phyloP scores from a whole-genome alignment of 2,113 vertebrate genomes.

The Riparia riparia region DNA sequence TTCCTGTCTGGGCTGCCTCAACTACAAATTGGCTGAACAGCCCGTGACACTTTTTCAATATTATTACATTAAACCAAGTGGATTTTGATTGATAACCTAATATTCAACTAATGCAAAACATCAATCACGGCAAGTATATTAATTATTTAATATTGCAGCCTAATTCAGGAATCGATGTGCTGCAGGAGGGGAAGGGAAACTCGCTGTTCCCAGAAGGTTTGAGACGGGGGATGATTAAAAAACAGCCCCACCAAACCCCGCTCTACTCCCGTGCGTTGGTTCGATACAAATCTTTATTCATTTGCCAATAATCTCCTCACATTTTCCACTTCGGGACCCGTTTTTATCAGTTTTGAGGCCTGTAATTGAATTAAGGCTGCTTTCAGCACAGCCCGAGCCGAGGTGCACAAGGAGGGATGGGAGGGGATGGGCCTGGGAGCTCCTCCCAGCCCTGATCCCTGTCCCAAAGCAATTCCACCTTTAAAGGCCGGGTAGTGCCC shows the following conservation, averaged over 20 bases:
- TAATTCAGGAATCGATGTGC: constrained; percentile 99
- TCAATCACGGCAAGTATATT: constrained; percentile 99
- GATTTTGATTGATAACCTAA: constrained; percentile 99
- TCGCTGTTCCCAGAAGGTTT: constrained; percentile 88
- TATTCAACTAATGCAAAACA: constrained; percentile 99
- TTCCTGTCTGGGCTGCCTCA: constrained; percentile 92
- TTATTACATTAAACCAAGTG: constrained; percentile 99
- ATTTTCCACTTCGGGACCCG: constrained; percentile 84
- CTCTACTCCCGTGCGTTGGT: constrained; percentile 80
- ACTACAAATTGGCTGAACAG: constrained; percentile 98
- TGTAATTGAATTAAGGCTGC: constrained; percentile 90
- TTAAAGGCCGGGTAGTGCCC: constrained; percentile 39
- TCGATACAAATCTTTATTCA: constrained; percentile 93
- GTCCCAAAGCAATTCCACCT: constrained; percentile 74
- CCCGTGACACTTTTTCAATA: constrained; percentile 99
- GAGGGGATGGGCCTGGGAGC: constrained; percentile 67
- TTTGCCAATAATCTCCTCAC: constrained; percentile 91
- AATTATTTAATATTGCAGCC: constrained; percentile 99
- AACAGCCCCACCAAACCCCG: constrained; percentile 63
- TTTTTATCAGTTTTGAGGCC: constrained; percentile 87
- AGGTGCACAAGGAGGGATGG: constrained; percentile 81
- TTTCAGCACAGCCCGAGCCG: constrained; percentile 83
- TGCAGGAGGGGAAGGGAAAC: constrained; percentile 83
- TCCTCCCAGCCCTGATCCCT: constrained; percentile 51
- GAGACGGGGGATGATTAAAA: constrained; percentile 90